Conservation (phyloP, 2,888 invertebrate species). For the Macrosiphum euphorbiae region DNA sequence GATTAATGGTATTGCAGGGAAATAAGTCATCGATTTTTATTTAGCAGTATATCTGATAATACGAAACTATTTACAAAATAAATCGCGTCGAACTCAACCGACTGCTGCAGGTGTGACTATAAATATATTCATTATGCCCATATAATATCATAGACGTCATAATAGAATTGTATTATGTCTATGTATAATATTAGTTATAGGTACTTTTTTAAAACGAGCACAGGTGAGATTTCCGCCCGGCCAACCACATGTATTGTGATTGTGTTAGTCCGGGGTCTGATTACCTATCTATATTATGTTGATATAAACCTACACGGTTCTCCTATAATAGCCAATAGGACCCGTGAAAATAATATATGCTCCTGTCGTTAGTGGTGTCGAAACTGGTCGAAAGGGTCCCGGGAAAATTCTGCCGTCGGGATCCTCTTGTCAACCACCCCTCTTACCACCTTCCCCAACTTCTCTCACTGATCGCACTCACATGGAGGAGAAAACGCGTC, state of each 20-base stretch:
- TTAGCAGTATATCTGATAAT: neutral
- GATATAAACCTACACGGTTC: neutral
- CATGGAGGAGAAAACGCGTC: neutral
- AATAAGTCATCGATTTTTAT: neutral
- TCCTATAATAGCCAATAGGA: neutral
- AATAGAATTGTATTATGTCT: no score
- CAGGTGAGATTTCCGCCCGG: neutral
- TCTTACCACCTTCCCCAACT: neutral
- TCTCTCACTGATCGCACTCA: neutral
- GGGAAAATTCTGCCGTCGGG: no score
- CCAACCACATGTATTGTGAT: neutral
- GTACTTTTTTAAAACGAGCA: neutral
- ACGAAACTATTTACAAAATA: neutral
- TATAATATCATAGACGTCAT: no score
- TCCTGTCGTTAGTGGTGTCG: neutral
- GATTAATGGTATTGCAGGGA: neutral
- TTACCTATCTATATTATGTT: neutral
- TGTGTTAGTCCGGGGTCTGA: neutral
- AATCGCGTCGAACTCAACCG: neutral
- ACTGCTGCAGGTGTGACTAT: neutral
- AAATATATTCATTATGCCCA: neutral
- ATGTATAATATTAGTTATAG: neutral
- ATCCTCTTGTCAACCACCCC: neutral
- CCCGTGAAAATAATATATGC: neutral
- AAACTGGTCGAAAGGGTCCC: neutral